A percentile compares a stretch with the other conserved stretches of the same genome.
Evolutionary conservation across 2,888 invertebrate species (phyloP).

Genomic region (Agonum fuliginosum): DNA sequence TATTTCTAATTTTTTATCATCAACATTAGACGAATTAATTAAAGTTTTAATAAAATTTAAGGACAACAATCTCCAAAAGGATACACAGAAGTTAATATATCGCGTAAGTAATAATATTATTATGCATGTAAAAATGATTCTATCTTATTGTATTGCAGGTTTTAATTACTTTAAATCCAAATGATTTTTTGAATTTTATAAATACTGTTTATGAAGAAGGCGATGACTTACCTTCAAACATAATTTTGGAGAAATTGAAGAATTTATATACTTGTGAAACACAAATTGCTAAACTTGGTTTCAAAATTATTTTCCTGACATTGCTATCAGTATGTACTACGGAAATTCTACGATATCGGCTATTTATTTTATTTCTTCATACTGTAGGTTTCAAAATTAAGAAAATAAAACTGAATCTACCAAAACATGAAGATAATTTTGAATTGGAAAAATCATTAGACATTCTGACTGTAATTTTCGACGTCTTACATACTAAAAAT

Average conservation of each 20-base stretch:
- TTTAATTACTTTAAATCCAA: conserved; percentile 65
- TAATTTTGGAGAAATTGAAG: conserved; percentile 61
- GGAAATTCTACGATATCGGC: conserved; percentile 63
- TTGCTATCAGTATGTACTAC: conserved; percentile 63
- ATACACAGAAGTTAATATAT: conserved; percentile 63
- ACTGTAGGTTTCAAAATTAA: conserved; percentile 67
- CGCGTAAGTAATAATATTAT: conserved; percentile 64
- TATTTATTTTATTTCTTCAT: conserved; percentile 66
- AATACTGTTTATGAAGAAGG: conserved; percentile 63
- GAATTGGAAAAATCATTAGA: conserved; percentile 64
- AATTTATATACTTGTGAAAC: conserved; percentile 58
- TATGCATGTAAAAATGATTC: conserved; percentile 8
- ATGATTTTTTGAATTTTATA: conserved; percentile 63
- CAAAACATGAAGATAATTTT: conserved; percentile 54
- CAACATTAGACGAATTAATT: conserved; percentile 63
- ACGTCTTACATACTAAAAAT: conserved; percentile 60
- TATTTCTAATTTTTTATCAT: conserved; percentile 63
- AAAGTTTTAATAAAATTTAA: conserved; percentile 62
- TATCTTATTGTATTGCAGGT: conserved; percentile 65
- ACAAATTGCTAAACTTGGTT: conserved; percentile 61
- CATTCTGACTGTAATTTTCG: conserved; percentile 63
- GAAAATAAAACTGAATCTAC: conserved; percentile 62
- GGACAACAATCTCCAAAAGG: conserved; percentile 62
- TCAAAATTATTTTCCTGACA: conserved; percentile 67
- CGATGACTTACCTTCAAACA: conserved; percentile 60